Evolutionary conservation across 2,888 invertebrate species (phyloP).

Genomic region (Sarcophaga subvicina): DNA sequence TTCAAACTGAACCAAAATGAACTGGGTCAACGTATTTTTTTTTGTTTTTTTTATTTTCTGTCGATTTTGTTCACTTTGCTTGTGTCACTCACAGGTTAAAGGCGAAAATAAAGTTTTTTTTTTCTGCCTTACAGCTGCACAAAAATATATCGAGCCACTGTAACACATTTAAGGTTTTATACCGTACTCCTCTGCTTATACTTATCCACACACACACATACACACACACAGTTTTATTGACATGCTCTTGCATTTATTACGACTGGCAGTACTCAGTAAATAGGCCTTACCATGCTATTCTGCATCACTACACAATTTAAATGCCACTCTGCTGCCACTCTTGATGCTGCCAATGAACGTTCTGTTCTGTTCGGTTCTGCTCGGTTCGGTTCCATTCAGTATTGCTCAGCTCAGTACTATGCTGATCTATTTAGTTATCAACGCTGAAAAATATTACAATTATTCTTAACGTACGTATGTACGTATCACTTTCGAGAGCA

Average conservation of each 20-base stretch:
- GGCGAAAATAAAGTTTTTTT: neutral
- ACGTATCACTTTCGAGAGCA: constrained; percentile 10
- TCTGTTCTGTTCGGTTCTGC: neutral
- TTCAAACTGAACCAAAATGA: constrained; percentile 33
- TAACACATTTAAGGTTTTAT: neutral
- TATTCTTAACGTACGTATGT: constrained; percentile 27
- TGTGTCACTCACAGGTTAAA: neutral
- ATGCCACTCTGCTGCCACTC: constrained; percentile 4
- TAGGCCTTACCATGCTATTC: constrained; percentile 44
- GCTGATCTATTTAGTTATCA: constrained; percentile 67
- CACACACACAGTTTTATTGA: neutral
- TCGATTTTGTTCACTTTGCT: neutral
- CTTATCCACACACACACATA: neutral
- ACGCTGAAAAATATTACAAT: constrained; percentile 60
- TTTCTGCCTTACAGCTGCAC: neutral
- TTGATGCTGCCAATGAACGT: neutral
- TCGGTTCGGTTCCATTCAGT: no score
- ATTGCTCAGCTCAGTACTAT: no score
- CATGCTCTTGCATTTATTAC: constrained; percentile 5
- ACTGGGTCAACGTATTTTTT: constrained; percentile 52
- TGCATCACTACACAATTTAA: constrained; percentile 40
- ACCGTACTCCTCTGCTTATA: neutral
- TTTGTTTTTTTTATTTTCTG: neutral
- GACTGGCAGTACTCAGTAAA: constrained; percentile 29
- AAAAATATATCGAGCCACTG: neutral